Conservation (phyloP, 2,113 vertebrate genomes). For the Sturnira hondurensis region DNA sequence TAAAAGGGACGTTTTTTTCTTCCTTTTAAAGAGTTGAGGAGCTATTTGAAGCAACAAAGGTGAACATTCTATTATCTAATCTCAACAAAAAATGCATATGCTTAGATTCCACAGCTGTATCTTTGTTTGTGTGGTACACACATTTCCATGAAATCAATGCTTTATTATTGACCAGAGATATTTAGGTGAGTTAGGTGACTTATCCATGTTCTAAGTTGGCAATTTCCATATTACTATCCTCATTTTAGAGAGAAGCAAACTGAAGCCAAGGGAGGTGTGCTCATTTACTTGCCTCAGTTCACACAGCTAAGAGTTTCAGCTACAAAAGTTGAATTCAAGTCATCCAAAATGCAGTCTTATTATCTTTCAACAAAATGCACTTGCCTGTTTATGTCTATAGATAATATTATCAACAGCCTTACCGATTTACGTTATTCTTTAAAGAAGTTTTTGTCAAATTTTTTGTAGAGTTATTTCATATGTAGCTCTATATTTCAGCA, state of each 20-base stretch:
- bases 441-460: background rate
- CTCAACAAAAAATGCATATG: background rate
- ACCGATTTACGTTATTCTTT: background rate
- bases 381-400: background rate
- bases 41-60: accelerated
- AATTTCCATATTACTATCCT: background rate
- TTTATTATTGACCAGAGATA: background rate
- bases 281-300: background rate
- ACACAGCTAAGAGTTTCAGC: background rate
- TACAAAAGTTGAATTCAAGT: background rate
- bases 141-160: background rate
- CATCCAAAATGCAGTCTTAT: background rate
- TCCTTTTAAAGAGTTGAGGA: background rate
- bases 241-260: background rate
- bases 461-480: background rate
- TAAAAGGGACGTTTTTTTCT: background rate
- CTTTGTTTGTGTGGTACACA: background rate
- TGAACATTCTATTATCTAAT: background rate
- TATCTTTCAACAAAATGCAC: background rate
- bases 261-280: background rate
- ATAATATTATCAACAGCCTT: background rate
- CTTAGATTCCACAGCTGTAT: background rate
- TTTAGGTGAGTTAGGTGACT: background rate
- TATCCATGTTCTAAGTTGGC: background rate
- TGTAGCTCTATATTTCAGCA: background rate